phyloP scores from a whole-genome alignment of 2,797 vertebrate species.

The Scyliorhinus canicula region DNA sequence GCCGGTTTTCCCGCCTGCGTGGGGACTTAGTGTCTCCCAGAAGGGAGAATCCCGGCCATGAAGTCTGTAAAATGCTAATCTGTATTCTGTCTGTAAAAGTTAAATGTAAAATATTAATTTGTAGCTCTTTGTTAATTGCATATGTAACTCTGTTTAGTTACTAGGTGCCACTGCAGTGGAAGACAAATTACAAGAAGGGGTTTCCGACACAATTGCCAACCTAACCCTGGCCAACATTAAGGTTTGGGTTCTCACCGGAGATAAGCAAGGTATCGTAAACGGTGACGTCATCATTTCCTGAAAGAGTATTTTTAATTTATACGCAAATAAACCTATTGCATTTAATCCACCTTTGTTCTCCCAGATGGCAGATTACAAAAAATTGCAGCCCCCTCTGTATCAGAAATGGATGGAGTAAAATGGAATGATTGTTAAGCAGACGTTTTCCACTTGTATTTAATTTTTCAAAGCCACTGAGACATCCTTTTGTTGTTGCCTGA shows the following conservation, averaged over 20 bases:
- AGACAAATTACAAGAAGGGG: conserved; percentile 81
- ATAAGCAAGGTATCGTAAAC: conserved; percentile 71
- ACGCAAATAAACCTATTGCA: not conserved
- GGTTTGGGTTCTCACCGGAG: conserved; percentile 81
- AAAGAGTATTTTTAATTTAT: not conserved
- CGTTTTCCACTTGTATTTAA: not conserved
- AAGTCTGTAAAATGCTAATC: not conserved
- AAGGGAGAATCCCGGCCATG: no score
- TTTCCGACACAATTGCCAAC: conserved; percentile 68
- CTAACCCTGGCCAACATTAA: conserved; percentile 73
- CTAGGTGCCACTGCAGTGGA: conserved; percentile 79
- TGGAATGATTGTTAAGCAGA: not conserved
- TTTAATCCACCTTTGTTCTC: not conserved
- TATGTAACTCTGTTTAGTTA: conserved; percentile 53
- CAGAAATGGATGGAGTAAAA: not conserved
- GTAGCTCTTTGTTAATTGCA: not conserved
- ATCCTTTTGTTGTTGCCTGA: not conserved
- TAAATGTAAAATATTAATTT: not conserved
- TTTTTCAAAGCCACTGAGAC: not conserved
- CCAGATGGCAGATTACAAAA: not conserved
- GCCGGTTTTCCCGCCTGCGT: no score
- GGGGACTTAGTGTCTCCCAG: no score
- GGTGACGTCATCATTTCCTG: not conserved
- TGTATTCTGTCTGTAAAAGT: not conserved
- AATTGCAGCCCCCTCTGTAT: not conserved